These are phyloP conservation scores for Triplophysa tibetana DNA, from an alignment of 2,113 vertebrate species.

Conservation along the genomic window DNA sequence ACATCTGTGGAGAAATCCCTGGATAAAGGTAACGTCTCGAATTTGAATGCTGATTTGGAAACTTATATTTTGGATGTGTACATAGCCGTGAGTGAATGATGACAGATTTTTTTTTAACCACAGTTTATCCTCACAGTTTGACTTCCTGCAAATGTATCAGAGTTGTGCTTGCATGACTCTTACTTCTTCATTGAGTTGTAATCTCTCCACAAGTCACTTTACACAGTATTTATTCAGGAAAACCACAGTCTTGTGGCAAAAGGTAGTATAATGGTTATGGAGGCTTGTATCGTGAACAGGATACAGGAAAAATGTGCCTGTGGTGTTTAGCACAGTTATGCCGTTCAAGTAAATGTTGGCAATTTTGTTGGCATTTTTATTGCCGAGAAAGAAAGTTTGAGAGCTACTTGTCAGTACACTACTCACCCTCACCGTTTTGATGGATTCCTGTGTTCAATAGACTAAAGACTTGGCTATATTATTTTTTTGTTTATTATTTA, in stretches of 20 bases:
- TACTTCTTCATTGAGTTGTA: too few species aligned
- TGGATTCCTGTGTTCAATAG: not conserved
- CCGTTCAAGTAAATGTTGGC: not conserved
- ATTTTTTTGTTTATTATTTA: too few species aligned
- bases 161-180: too few species aligned
- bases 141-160: too few species aligned
- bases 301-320: not conserved
- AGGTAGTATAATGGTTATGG: not conserved
- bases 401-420: not conserved
- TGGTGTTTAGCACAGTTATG: too few species aligned
- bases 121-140: too few species aligned
- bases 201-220: too few species aligned
- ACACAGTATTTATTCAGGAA: not conserved
- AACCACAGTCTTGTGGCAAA: not conserved
- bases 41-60: not conserved
- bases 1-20: constrained; percentile 65
- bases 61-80: not conserved
- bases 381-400: not conserved
- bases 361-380: not conserved
- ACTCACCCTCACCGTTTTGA: not conserved
- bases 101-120: too few species aligned
- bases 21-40: constrained; percentile 74
- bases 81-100: too few species aligned
- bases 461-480: not conserved
- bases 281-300: not conserved